Evolutionary conservation across 2,113 vertebrate species (phyloP).

Genomic region (Carollia perspicillata): DNA sequence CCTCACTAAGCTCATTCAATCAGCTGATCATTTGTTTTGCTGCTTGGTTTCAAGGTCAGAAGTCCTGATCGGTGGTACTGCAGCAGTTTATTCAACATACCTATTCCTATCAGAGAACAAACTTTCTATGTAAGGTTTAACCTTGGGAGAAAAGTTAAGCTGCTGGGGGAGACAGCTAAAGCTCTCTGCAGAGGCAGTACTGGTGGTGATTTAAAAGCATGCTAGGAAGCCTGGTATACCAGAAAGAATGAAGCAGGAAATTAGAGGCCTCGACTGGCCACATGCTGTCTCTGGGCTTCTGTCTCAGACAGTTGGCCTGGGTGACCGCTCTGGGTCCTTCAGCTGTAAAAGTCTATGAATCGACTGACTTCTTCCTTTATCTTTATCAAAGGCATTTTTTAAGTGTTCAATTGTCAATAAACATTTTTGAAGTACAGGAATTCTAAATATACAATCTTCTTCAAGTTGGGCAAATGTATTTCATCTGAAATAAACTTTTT

Average conservation of each 20-base stretch:
- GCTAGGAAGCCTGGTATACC: background rate
- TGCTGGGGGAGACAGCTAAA: background rate
- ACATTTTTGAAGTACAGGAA: conserved; percentile 1
- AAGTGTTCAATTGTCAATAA: background rate
- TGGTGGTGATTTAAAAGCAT: background rate
- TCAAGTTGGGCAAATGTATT: background rate
- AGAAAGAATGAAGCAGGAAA: background rate
- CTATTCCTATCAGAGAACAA: conserved; percentile 37
- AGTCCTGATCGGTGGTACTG: background rate
- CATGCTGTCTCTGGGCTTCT: background rate
- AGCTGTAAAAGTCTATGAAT: background rate
- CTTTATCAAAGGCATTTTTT: background rate
- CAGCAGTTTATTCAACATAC: background rate
- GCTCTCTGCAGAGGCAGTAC: background rate
- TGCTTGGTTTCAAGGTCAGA: conserved; percentile 35
- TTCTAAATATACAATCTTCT: conserved; percentile 11
- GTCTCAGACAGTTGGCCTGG: background rate
- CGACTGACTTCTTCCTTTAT: background rate
- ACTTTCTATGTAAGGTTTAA: conserved; percentile 37
- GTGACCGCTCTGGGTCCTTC: background rate
- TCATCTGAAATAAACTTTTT: no score
- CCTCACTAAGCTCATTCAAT: background rate
- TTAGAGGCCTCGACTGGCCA: background rate
- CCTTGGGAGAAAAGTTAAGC: conserved; percentile 41
- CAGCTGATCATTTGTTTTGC: conserved; percentile 32